Evolutionary conservation across 2,113 vertebrate species (phyloP).

Genomic region (Tenebrosternarchus preto): DNA sequence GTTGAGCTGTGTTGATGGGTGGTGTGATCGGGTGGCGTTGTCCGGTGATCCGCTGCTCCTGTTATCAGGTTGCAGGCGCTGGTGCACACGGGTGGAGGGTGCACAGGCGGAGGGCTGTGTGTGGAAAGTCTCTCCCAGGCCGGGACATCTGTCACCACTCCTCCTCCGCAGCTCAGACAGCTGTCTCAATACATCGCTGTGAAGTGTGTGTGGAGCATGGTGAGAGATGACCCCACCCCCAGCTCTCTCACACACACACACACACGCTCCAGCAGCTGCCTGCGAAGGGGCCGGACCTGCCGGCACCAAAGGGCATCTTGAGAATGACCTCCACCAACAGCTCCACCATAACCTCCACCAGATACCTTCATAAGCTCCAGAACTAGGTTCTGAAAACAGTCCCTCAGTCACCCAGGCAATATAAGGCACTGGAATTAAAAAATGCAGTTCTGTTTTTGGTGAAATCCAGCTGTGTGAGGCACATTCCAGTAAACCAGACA

Average conservation of each 20-base stretch:
- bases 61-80: background rate
- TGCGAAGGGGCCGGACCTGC: conserved; percentile 74
- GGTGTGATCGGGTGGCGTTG: no score
- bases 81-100: no score
- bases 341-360: background rate
- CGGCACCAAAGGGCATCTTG: conserved; percentile 73
- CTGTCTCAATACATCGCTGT: conserved; percentile 73
- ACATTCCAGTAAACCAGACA: no score
- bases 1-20: background rate
- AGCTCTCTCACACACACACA: conserved; percentile 53
- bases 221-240: conserved; percentile 71
- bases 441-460: no score
- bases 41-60: background rate
- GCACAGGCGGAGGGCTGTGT: no score
- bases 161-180: conserved; percentile 69
- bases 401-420: background rate
- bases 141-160: conserved; percentile 69
- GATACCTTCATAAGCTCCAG: background rate
- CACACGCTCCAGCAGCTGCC: conserved; percentile 69
- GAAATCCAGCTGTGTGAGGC: no score
- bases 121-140: conserved; percentile 63
- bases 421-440: background rate
- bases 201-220: conserved; percentile 71
- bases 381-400: conserved; percentile 8
- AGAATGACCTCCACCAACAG: conserved; percentile 59